Evolutionary conservation across 2,113 vertebrate genomes (phyloP), one percentile per base, ranked within the genome.

Genomic region (Oncorhynchus masou): DNA sequence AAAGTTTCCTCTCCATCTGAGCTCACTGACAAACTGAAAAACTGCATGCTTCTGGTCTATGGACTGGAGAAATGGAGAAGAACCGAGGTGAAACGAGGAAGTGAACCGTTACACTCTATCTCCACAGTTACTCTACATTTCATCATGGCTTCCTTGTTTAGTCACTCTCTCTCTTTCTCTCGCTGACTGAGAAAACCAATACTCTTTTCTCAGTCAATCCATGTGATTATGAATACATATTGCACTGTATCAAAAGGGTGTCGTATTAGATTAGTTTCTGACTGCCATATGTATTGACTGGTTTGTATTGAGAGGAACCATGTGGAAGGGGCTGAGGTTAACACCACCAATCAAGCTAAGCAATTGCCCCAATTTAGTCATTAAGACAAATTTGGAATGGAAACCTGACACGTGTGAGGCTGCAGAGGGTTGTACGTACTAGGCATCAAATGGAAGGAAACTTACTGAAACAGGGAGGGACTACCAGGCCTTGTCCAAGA

Each of bases 301-400:
- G 51, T 54, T 82, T 79, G 59, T 76, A 72, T 70, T 24, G 70
- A 78, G 79, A 78, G 79, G 80, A 74, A 83, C 87, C 88, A 87
- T 85, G 84, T 88, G 86, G 81, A 84, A 12, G 79, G 79, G 87
- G 81, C 82, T 81, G 81, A 83, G 89, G 86, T 90, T 89, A 88
- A 86, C 82, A 78, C 86, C 84, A 83, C 81, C 73, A 75, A 88
- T 87, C 84, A 77, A 70, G 64, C 74, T 87, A 87, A 86, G 83
- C 87, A 86, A 89, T 88, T 82, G 79, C 79, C 78, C 78, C 84
- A 84, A 89, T 88, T 90, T 89, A 86, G 86, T 83, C 83, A 84
- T 88, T 88, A 84, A 70, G 84, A 79, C 85, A 81, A 71, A 82
- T 80, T 71, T 80, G 77, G 77, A 81, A 81, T 54, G 1, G 27